Conservation (phyloP, 1,140 invertebrate genomes). For the Scaptomyza graminum region DNA sequence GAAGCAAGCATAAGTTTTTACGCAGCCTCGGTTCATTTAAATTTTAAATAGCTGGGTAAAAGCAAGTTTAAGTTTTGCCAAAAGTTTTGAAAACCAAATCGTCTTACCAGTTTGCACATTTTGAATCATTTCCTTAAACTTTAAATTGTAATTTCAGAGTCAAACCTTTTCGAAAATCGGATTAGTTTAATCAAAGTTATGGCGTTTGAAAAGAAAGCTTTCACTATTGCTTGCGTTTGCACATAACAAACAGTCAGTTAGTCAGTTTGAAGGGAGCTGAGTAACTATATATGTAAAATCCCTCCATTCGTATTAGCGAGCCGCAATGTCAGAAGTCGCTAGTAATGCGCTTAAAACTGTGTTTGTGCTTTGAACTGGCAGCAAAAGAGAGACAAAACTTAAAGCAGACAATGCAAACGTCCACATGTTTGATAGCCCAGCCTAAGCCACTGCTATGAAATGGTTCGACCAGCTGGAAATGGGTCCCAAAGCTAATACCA, state of each 20-base stretch:
- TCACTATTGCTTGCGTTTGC: no score
- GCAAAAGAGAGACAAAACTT: slow-evolving; percentile 17
- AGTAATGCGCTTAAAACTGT: slow-evolving; percentile 40
- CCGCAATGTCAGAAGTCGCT: not conserved
- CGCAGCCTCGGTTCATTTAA: not conserved
- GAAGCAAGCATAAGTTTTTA: not conserved
- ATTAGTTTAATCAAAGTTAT: not conserved
- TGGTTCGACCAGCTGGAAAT: slow-evolving; percentile 1
- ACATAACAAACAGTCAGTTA: not conserved
- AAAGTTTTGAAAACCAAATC: no score
- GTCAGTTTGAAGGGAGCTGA: no score
- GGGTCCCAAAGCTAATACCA: slow-evolving; percentile 16
- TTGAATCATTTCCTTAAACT: not conserved
- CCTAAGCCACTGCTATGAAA: slow-evolving; percentile 7
- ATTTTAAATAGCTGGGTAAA: not conserved
- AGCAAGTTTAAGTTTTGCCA: no score
- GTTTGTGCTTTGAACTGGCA: not conserved
- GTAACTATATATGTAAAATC: not conserved
- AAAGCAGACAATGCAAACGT: slow-evolving; percentile 15
- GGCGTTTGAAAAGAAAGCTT: no score
- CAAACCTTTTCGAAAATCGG: not conserved
- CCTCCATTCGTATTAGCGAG: not conserved
- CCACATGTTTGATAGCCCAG: not conserved
- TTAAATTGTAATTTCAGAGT: not conserved
- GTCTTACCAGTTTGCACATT: no score